Evolutionary conservation across 1,140 invertebrate genomes (phyloP).

Genomic region (Sesamia nonagrioides): DNA sequence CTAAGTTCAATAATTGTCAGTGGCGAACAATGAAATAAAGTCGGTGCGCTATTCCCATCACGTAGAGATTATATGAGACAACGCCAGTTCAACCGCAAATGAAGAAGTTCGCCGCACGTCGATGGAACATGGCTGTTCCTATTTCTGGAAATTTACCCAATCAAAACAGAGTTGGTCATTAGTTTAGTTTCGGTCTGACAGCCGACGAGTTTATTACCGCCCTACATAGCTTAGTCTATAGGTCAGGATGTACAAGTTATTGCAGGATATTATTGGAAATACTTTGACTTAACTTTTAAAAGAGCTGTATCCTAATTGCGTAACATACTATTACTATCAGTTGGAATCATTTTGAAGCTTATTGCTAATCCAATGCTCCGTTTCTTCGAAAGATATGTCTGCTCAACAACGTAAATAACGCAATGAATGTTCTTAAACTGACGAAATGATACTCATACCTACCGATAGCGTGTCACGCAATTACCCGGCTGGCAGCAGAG

Average conservation of each 20-base stretch:
- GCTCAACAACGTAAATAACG: too few species aligned
- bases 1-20: conserved; percentile 46
- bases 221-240: background rate
- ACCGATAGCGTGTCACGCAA: too few species aligned
- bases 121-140: conserved; percentile 56
- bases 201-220: conserved; percentile 28
- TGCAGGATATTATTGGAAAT: conserved; percentile 7
- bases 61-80: conserved; percentile 66
- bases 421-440: too few species aligned
- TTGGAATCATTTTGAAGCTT: too few species aligned
- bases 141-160: conserved; percentile 53
- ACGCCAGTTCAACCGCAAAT: conserved; percentile 62
- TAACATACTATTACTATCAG: too few species aligned
- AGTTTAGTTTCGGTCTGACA: conserved; percentile 56
- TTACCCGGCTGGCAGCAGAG: too few species aligned
- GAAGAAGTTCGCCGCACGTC: conserved; percentile 53
- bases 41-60: conserved; percentile 59
- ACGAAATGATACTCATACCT: too few species aligned
- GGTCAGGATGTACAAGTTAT: conserved; percentile 31
- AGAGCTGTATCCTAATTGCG: background rate
- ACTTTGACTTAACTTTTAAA: background rate
- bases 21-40: conserved; percentile 49
- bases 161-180: conserved; percentile 57
- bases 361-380: too few species aligned
- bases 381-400: too few species aligned